phyloP scores from a whole-genome alignment of 2,888 invertebrate species.

The Amphiduros pacificus region DNA sequence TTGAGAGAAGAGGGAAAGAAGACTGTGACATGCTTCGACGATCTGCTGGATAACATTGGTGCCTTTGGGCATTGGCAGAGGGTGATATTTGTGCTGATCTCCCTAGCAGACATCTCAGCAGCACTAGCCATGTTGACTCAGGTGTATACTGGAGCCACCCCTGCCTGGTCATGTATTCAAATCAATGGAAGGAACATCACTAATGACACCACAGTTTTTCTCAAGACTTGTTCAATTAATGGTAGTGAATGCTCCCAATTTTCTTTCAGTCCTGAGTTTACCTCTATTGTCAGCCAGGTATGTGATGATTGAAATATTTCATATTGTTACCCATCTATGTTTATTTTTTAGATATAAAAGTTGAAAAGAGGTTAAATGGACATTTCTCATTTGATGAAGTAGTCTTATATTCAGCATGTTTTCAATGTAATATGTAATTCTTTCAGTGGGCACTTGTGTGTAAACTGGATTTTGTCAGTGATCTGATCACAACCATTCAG shows the following conservation, averaged over 20 bases:
- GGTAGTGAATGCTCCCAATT: constrained; percentile 2
- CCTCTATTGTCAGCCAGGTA: constrained; percentile 23
- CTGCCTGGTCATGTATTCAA: constrained; percentile 16
- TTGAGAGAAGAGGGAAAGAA: too few relatives aligned
- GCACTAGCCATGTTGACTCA: constrained; percentile 22
- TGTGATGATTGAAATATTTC: not conserved
- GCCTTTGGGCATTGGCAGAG: constrained; percentile 26
- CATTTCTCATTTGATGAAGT: too few relatives aligned
- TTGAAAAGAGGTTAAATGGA: too few relatives aligned
- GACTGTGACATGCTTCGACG: too few relatives aligned
- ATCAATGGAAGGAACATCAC: not conserved
- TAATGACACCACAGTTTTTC: not conserved
- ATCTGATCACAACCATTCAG: constrained; percentile 22
- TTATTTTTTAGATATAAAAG: too few relatives aligned
- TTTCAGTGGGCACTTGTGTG: constrained; percentile 27
- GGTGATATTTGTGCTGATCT: constrained; percentile 21
- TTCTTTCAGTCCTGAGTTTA: constrained; percentile 15
- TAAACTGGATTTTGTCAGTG: constrained; percentile 12
- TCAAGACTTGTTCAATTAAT: not conserved
- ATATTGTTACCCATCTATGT: too few relatives aligned
- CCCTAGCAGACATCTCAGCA: constrained; percentile 18
- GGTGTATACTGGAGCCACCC: constrained; percentile 21
- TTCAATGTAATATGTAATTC: not conserved
- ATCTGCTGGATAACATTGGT: constrained; percentile 20
- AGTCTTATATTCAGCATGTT: too few relatives aligned